Conservation (phyloP, 2,888 invertebrate species). For the Drosophila cognata region DNA sequence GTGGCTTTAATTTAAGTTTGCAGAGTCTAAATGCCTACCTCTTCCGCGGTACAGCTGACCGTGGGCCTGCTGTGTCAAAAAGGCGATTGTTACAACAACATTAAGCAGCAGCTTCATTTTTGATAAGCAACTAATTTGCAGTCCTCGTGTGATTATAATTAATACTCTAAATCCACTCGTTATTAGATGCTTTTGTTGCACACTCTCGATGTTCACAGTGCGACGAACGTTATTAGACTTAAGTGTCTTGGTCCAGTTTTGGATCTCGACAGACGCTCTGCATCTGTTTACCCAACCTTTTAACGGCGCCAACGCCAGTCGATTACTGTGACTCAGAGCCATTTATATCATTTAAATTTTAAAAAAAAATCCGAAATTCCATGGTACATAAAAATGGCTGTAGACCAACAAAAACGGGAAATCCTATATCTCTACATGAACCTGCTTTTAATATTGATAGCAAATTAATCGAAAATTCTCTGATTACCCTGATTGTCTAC, state of each 20-base stretch:
- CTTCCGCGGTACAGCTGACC: slow-evolving; percentile 60
- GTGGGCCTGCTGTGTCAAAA: slow-evolving; percentile 38
- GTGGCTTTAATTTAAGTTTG: not conserved
- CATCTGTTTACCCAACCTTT: no score
- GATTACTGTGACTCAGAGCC: not conserved
- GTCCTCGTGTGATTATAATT: not conserved
- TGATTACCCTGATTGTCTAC: slow-evolving; percentile 50
- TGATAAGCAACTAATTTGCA: no score
- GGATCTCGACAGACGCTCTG: no score
- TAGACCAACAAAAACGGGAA: not conserved
- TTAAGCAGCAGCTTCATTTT: slow-evolving; percentile 47
- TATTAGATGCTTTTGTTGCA: not conserved
- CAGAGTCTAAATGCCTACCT: slow-evolving; percentile 30
- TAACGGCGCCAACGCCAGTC: not conserved
- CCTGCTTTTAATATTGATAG: not conserved
- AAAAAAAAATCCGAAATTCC: slow-evolving; percentile 19
- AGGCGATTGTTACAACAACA: slow-evolving; percentile 47
- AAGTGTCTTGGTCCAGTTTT: slow-evolving; percentile 31
- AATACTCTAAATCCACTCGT: not conserved
- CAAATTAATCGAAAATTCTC: not conserved
- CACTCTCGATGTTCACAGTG: slow-evolving; percentile 40
- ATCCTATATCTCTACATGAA: not conserved
- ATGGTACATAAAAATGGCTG: not conserved
- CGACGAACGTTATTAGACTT: slow-evolving; percentile 67
- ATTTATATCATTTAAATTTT: slow-evolving; percentile 11